phyloP scores from a whole-genome alignment of 2,888 invertebrate species.

The Acronicta aceris region DNA sequence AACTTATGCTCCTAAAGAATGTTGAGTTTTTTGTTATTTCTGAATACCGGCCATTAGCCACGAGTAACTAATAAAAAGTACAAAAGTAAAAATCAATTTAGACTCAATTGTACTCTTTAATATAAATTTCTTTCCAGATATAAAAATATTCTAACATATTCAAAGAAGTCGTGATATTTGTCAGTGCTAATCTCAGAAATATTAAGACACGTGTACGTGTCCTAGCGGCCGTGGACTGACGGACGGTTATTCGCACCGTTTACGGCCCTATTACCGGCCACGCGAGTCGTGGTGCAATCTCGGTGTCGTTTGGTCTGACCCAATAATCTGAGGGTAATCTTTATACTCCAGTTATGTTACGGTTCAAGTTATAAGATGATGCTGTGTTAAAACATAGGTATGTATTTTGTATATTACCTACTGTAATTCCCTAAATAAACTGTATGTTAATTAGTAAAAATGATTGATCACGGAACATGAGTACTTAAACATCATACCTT shows the following conservation, averaged over 20 bases:
- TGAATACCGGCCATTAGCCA: too few relatives aligned
- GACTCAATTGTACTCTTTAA: too few relatives aligned
- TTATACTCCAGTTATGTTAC: slow-evolving; percentile 36
- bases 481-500: too few relatives aligned
- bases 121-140: too few relatives aligned
- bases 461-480: too few relatives aligned
- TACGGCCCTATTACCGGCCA: slow-evolving; percentile 40
- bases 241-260: slow-evolving; percentile 46
- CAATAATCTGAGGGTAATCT: slow-evolving; percentile 51
- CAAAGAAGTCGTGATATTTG: neutral
- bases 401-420: too few relatives aligned
- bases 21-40: too few relatives aligned
- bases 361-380: slow-evolving; percentile 12
- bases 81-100: too few relatives aligned
- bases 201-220: slow-evolving; percentile 43
- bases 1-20: too few relatives aligned
- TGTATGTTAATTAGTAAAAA: too few relatives aligned
- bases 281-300: slow-evolving; percentile 43
- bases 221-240: slow-evolving; percentile 12
- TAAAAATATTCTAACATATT: neutral
- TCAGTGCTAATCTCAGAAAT: slow-evolving; percentile 12
- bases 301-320: slow-evolving; percentile 52
- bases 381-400: neutral
- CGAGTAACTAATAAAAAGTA: too few relatives aligned
- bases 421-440: too few relatives aligned